Percentiles rank a stretch among this genome's conserved stretches.
phyloP scores from a whole-genome alignment of 2,888 invertebrate genomes.

The Tetranychus truncatus region DNA sequence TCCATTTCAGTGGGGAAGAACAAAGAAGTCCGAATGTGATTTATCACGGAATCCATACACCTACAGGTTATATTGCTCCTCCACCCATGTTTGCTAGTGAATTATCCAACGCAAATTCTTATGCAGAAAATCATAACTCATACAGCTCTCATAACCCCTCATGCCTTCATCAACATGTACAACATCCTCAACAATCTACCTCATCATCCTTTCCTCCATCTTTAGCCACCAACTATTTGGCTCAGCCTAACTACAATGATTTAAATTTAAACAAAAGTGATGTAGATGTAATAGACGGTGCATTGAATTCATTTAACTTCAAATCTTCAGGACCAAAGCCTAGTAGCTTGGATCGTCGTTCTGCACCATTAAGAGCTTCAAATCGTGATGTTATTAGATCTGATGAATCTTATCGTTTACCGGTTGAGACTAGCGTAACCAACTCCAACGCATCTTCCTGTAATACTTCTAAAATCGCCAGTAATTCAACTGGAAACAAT shows the following conservation, averaged over 20 bases:
- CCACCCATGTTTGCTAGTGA: constrained; percentile 1
- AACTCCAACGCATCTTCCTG: neutral
- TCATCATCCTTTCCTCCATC: neutral
- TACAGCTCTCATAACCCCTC: neutral
- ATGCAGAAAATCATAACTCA: neutral
- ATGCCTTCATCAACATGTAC: neutral
- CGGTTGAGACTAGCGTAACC: neutral
- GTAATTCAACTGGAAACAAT: neutral
- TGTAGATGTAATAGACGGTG: neutral
- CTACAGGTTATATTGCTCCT: neutral
- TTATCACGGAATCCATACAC: neutral
- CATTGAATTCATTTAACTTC: neutral
- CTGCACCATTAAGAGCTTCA: neutral
- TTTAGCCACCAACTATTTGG: neutral
- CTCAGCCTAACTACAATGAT: neutral
- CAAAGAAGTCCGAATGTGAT: neutral
- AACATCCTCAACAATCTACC: neutral
- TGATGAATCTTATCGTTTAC: neutral
- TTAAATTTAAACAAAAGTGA: neutral
- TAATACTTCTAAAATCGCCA: neutral
- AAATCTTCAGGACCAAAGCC: neutral
- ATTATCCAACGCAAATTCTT: neutral
- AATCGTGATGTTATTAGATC: neutral
- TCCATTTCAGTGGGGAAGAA: neutral
- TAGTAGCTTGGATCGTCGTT: neutral